Percentiles rank a stretch among this genome's conserved stretches.
Evolutionary conservation across 2,888 invertebrate genomes (phyloP).

Genomic region (Himalopsyche tibetana): DNA sequence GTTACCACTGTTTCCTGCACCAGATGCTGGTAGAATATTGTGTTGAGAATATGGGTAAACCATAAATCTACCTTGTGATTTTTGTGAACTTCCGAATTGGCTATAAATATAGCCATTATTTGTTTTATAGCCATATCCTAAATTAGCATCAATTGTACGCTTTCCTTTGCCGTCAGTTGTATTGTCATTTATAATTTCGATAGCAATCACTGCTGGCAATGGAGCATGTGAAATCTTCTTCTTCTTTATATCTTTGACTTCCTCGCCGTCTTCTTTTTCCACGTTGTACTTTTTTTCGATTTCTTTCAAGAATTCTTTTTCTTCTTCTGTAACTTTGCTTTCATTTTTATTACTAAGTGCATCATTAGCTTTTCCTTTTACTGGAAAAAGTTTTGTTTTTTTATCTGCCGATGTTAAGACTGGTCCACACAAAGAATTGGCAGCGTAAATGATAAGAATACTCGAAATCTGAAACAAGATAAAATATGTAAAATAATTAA

Average conservation of each 20-base stretch:
- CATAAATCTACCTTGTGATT: slow-evolving; percentile 78
- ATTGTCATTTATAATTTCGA: slow-evolving; percentile 79
- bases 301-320: slow-evolving; percentile 74
- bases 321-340: slow-evolving; percentile 72
- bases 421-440: slow-evolving; percentile 43
- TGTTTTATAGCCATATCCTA: slow-evolving; percentile 82
- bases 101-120: slow-evolving; percentile 76
- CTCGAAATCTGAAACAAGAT: slow-evolving; percentile 54
- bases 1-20: slow-evolving; percentile 59
- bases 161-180: slow-evolving; percentile 78
- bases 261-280: slow-evolving; percentile 67
- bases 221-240: slow-evolving; percentile 67
- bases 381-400: slow-evolving; percentile 37
- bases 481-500: not conserved
- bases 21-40: slow-evolving; percentile 75
- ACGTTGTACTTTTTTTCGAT: slow-evolving; percentile 75
- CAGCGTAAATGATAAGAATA: slow-evolving; percentile 36
- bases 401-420: slow-evolving; percentile 40
- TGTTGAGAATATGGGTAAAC: slow-evolving; percentile 84
- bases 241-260: slow-evolving; percentile 57
- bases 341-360: slow-evolving; percentile 63
- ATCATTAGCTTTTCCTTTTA: slow-evolving; percentile 44
- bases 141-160: slow-evolving; percentile 83
- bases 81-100: slow-evolving; percentile 73
- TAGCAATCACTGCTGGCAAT: slow-evolving; percentile 79